Evolutionary conservation across 1,140 invertebrate species (phyloP).

Genomic region (Calephelis nemesis): DNA sequence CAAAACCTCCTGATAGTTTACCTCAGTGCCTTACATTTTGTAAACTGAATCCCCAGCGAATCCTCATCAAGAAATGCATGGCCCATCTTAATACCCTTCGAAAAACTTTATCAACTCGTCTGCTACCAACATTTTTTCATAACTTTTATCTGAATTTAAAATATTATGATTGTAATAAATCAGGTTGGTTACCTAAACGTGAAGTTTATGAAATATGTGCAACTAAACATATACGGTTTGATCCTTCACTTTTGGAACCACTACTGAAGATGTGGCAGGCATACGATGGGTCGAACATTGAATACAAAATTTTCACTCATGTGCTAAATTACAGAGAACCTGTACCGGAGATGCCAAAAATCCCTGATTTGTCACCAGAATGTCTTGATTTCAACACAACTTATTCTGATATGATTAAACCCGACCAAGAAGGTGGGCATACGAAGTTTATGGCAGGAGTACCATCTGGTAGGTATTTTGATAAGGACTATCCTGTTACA

Average conservation of each 20-base stretch:
- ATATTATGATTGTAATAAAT: constrained; percentile 64
- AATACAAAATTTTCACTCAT: constrained; percentile 63
- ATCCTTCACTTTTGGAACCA: constrained; percentile 56
- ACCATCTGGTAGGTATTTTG: constrained; percentile 65
- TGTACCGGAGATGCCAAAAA: constrained; percentile 54
- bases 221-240: constrained; percentile 57
- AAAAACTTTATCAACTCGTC: constrained; percentile 55
- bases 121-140: constrained; percentile 57
- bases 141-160: constrained; percentile 65
- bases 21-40: constrained; percentile 60
- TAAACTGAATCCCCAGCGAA: constrained; percentile 63
- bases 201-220: constrained; percentile 56
- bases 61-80: constrained; percentile 64
- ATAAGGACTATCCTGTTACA: constrained; percentile 58
- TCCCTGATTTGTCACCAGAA: constrained; percentile 48
- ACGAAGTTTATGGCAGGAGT: constrained; percentile 49
- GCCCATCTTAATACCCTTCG: constrained; percentile 67
- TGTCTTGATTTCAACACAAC: constrained; percentile 63
- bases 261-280: constrained; percentile 57
- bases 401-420: constrained; percentile 66
- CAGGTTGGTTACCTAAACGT: constrained; percentile 55
- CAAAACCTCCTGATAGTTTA: constrained; percentile 51
- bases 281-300: constrained; percentile 53
- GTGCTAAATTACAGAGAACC: constrained; percentile 62
- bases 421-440: constrained; percentile 40